These are phyloP conservation scores for Aleadryas rufinucha DNA, from an alignment of 2,113 vertebrate species.

Conservation along the genomic window DNA sequence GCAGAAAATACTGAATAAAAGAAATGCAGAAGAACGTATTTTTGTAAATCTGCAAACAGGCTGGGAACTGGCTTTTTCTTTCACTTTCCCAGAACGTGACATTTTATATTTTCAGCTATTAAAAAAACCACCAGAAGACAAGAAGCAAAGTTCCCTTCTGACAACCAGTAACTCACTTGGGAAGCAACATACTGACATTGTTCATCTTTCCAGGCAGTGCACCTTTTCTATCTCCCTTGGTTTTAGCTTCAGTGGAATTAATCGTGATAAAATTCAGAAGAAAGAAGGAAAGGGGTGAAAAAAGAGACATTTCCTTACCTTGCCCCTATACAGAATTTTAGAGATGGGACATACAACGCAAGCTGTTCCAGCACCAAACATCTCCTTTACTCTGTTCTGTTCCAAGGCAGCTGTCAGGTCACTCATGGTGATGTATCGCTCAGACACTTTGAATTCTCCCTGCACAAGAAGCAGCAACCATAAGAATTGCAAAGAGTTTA, in stretches of 20 bases:
- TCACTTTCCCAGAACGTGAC: not conserved
- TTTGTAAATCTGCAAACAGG: not conserved
- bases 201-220: not conserved
- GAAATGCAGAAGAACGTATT: not conserved
- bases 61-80: not conserved
- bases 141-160: not conserved
- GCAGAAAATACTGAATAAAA: not conserved
- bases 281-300: not conserved
- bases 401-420: conserved; percentile 77
- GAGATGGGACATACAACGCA: conserved; percentile 85
- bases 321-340: conserved; percentile 78
- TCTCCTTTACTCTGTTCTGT: conserved; percentile 81
- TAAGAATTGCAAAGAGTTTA: not conserved
- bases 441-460: conserved; percentile 86
- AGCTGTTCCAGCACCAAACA: conserved; percentile 92
- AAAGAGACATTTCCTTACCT: conserved; percentile 69
- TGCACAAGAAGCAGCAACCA: conserved; percentile 12
- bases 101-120: not conserved
- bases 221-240: not conserved
- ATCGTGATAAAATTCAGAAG: not conserved
- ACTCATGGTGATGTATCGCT: conserved; percentile 85
- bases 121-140: not conserved
- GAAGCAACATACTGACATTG: not conserved
- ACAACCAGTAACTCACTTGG: not conserved
- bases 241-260: not conserved